Evolutionary conservation across 2,888 invertebrate genomes (phyloP), one percentile per base, ranked within the genome.

Genomic region (Epistrophella euchroma): DNA sequence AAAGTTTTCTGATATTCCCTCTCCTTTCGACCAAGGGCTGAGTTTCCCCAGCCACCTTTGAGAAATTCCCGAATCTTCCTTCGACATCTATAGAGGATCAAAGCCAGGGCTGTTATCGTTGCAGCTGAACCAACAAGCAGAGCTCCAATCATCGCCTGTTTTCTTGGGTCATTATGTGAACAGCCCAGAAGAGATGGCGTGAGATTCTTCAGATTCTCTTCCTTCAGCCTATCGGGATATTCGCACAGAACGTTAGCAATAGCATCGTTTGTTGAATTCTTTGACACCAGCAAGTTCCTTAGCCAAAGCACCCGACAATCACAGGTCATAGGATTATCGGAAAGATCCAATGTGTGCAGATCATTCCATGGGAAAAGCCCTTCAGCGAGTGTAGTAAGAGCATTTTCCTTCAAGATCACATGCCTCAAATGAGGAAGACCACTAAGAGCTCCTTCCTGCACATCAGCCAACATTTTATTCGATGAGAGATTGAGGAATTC

Each of bases 1-100:
- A 96, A 97, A 4, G 97, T 97, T 93, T 97, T 97, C 91, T 97
- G 97, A 92, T 97, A 97, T 91, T 97, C 97, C 89, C 97, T 96
- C 92, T 97, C 97, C 91, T 97, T 97, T 50, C 96, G 94, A 0
- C 92, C 93, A 60, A 93, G 87, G 5, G 93, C 92, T 5, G 92
- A 92, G 84, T 92, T 92, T 68, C 92, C 92, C 91, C 92, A 92
- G 28, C 92, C 91, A 43, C 95, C 97, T 91, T 97, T 97, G 77
- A 97, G 93, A 74, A 96, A 95, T 90, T 97, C 97, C 55, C 96
- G 95, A 89, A 97, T 92, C 90, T 95, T 95, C 88, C 96, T 95
- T 37, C 97, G 94, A 91, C 96, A 97, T 89, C 96, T 94, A 92
- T 97, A 97, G 85, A 97, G 93, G 60, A 97, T 94, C 88, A 97